Percentiles rank a stretch among this genome's conserved stretches.
Conservation (phyloP, 2,888 invertebrate species). For the Cordilura impudica region DNA sequence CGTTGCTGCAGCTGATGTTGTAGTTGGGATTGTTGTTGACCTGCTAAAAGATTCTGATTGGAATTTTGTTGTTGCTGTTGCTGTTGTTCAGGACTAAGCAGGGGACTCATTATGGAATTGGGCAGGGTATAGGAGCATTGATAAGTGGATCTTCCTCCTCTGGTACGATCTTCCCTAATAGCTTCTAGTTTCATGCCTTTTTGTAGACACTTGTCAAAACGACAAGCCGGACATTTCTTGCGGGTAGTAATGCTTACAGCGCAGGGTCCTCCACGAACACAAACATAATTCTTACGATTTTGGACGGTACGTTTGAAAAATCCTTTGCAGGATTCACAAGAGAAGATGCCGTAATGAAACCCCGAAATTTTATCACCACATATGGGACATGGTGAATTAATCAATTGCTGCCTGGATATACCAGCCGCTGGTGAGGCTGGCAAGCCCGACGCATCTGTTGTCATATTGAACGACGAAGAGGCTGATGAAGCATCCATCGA, state of each 20-base stretch:
- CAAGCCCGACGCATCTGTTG: conserved; percentile 67
- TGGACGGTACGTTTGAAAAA: conserved; percentile 99
- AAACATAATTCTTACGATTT: conserved; percentile 97
- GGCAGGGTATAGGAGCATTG: conserved; percentile 95
- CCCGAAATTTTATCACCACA: conserved; percentile 97
- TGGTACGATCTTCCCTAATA: conserved; percentile 94
- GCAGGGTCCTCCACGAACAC: conserved; percentile 92
- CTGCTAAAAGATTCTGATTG: conserved; percentile 57
- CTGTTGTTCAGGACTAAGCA: conserved; percentile 78
- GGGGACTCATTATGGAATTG: conserved; percentile 81
- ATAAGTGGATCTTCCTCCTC: conserved; percentile 97
- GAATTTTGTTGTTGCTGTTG: conserved; percentile 61
- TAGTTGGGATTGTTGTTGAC: conserved; percentile 63
- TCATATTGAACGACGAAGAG: conserved; percentile 65
- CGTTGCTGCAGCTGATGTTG: conserved; percentile 53
- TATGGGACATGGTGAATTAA: conserved; percentile 95
- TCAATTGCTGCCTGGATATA: conserved; percentile 91
- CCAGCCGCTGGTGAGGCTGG: conserved; percentile 81
- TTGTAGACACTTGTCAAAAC: conserved; percentile 96
- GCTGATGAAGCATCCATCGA: conserved; percentile 73
- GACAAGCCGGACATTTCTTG: conserved; percentile 97
- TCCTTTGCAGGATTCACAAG: conserved; percentile 98
- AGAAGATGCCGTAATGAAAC: conserved; percentile 98
- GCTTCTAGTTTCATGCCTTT: conserved; percentile 99
- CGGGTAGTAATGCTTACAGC: conserved; percentile 94